phyloP scores from a whole-genome alignment of 1,140 invertebrate species.

The Anoplophora glabripennis region DNA sequence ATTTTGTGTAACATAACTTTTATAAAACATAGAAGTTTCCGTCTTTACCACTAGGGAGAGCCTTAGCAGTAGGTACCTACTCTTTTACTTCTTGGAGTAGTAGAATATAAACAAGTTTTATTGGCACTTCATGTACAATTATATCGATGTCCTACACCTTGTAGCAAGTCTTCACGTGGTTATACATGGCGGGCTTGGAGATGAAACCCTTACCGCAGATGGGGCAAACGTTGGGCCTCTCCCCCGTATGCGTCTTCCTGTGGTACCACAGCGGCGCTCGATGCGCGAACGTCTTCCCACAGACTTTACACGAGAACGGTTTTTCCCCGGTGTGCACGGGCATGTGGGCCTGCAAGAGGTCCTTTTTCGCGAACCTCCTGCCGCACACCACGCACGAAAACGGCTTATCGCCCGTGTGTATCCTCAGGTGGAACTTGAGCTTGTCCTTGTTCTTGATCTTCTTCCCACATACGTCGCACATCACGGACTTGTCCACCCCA shows the following conservation, averaged over 20 bases:
- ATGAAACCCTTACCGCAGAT: constrained; percentile 12
- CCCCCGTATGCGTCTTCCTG: constrained; percentile 47
- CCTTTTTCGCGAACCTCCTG: constrained; percentile 51
- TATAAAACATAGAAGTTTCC: too few species aligned
- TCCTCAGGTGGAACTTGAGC: constrained; percentile 64
- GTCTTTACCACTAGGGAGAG: too few species aligned
- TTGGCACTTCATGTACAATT: too few species aligned
- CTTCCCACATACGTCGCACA: constrained; percentile 73
- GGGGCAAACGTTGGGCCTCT: constrained; percentile 30
- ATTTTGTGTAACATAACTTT: too few species aligned
- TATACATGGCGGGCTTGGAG: constrained; percentile 9
- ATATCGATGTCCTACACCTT: constrained; percentile 38
- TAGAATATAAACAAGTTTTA: too few species aligned
- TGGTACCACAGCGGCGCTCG: constrained; percentile 60
- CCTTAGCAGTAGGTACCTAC: too few species aligned
- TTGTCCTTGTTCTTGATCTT: constrained; percentile 65
- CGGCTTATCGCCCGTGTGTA: constrained; percentile 49
- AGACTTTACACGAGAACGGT: constrained; percentile 55
- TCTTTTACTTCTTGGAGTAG: too few species aligned
- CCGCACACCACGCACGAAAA: constrained; percentile 41
- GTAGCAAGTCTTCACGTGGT: constrained; percentile 35
- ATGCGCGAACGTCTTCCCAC: constrained; percentile 65
- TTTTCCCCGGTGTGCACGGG: constrained; percentile 54
- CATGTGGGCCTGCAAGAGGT: constrained; percentile 50
- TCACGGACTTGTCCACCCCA: constrained; percentile 36